Evolutionary conservation across 2,888 invertebrate species (phyloP).

Genomic region (Pachydiplax longipennis): DNA sequence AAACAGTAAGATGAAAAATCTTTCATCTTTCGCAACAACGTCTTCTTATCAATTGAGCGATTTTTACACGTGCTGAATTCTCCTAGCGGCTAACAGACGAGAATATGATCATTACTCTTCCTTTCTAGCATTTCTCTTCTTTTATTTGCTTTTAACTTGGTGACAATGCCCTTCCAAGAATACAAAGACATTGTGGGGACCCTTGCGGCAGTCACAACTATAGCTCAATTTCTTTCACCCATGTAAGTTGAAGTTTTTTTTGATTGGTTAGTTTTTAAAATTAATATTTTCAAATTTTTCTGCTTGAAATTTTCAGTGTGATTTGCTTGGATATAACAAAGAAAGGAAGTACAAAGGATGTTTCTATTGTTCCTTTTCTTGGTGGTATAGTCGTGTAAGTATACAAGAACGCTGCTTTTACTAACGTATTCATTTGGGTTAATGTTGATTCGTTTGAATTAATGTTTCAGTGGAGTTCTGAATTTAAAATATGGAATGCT

Average conservation of each 20-base stretch:
- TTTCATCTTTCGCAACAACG: not conserved
- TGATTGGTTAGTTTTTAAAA: not conserved
- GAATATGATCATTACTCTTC: not conserved
- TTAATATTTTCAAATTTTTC: not conserved
- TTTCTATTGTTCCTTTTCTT: conserved; percentile 74
- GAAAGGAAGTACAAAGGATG: conserved; percentile 70
- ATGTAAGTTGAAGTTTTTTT: conserved; percentile 59
- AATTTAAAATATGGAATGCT: conserved; percentile 80
- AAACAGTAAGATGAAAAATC: not conserved
- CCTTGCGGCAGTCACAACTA: conserved; percentile 77
- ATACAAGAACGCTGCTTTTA: not conserved
- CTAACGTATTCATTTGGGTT: not conserved
- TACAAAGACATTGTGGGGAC: conserved; percentile 73
- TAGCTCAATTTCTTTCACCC: conserved; percentile 84
- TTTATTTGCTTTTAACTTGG: not conserved
- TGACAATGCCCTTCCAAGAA: conserved; percentile 64
- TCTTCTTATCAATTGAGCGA: not conserved
- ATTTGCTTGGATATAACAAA: conserved; percentile 78
- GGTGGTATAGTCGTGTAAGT: conserved; percentile 82
- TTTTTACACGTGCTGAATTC: not conserved
- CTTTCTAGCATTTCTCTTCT: not conserved
- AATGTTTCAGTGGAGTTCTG: conserved; percentile 70
- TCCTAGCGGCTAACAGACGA: not conserved
- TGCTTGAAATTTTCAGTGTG: conserved; percentile 59
- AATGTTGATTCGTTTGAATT: not conserved